Conservation (phyloP, 2,797 vertebrate genomes). For the Sylvia borin region DNA sequence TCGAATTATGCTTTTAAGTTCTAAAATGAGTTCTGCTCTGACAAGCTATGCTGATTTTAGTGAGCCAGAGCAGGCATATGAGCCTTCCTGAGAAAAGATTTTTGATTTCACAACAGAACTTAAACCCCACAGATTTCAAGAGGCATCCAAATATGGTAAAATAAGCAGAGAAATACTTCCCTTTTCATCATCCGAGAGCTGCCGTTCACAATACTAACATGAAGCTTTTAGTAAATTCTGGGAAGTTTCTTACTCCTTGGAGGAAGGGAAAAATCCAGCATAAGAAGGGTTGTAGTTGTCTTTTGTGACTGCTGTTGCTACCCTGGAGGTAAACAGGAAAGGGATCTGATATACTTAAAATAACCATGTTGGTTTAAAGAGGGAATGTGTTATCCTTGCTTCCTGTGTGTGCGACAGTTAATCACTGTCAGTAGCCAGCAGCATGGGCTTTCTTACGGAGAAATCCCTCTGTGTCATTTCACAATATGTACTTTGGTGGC, state of each 20-base stretch:
- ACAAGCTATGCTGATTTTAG: neutral
- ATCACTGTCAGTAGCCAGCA: slow-evolving; percentile 46
- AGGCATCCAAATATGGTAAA: slow-evolving; percentile 6
- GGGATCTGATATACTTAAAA: slow-evolving; percentile 30
- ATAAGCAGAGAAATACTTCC: slow-evolving; percentile 2
- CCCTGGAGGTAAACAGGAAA: slow-evolving; percentile 72
- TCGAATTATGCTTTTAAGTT: neutral
- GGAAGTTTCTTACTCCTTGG: neutral
- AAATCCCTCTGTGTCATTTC: slow-evolving; percentile 64
- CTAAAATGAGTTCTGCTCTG: slow-evolving; percentile 1
- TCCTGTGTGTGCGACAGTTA: slow-evolving; percentile 71
- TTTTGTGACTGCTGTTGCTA: neutral
- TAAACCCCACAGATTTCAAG: neutral
- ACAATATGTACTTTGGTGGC: neutral
- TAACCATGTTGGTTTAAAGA: slow-evolving; percentile 19
- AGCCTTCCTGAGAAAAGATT: neutral
- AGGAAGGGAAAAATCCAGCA: neutral
- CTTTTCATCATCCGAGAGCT: neutral
- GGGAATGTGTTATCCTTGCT: slow-evolving; percentile 9
- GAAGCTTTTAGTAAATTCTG: neutral
- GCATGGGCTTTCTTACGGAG: neutral
- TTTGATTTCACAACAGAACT: slow-evolving; percentile 7
- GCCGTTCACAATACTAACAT: neutral
- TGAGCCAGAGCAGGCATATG: neutral
- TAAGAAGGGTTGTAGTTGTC: neutral